Evolutionary conservation across 1,140 invertebrate species (phyloP).

Genomic region (Heliothis subflexa): DNA sequence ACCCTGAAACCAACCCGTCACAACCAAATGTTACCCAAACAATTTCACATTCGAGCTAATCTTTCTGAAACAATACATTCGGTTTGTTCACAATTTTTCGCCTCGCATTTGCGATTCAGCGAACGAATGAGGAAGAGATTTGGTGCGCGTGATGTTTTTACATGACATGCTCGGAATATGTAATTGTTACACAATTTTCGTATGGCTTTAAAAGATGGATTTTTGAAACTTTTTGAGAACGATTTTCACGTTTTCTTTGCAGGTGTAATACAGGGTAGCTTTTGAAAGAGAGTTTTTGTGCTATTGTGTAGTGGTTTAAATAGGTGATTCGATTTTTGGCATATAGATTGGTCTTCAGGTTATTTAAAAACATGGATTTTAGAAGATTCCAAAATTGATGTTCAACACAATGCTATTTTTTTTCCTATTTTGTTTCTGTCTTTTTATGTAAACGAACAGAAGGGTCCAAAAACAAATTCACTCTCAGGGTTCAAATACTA

Average conservation of each 20-base stretch:
- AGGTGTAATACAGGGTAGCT: too few species aligned
- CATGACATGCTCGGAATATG: slow-evolving; percentile 67
- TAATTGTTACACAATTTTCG: slow-evolving; percentile 57
- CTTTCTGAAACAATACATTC: not conserved
- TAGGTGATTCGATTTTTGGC: too few species aligned
- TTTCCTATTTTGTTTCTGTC: too few species aligned
- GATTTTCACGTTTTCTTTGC: not conserved
- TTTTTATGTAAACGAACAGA: too few species aligned
- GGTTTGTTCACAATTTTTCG: slow-evolving; percentile 9
- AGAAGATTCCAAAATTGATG: too few species aligned
- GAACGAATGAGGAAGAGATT: slow-evolving; percentile 51
- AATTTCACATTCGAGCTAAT: slow-evolving; percentile 13
- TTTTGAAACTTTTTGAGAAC: not conserved
- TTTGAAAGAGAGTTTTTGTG: too few species aligned
- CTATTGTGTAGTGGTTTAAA: too few species aligned
- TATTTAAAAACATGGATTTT: too few species aligned
- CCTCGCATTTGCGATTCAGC: slow-evolving; percentile 48
- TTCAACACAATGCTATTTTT: too few species aligned
- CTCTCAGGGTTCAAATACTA: too few species aligned
- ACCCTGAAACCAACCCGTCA: not conserved
- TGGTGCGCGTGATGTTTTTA: slow-evolving; percentile 60
- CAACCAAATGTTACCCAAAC: not conserved
- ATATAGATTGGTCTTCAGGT: too few species aligned
- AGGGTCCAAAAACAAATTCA: too few species aligned
- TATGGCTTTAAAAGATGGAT: not conserved